Evolutionary conservation across 2,888 invertebrate species (phyloP).

Genomic region (Agonopterix arenella): DNA sequence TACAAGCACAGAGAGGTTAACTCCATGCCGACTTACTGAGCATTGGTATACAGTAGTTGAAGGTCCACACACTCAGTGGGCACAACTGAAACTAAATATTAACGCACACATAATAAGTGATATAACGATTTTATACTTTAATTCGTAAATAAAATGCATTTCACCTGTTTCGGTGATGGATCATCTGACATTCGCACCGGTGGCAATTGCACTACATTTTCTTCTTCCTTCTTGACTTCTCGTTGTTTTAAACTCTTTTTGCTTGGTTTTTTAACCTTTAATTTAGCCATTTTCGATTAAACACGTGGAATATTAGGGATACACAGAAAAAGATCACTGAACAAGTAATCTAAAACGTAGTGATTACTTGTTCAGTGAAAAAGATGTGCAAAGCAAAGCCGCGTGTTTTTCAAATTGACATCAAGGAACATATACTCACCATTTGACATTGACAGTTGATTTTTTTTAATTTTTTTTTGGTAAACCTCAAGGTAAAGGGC

Average conservation of each 20-base stretch:
- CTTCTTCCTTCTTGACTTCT: conserved; percentile 44
- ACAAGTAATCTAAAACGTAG: too few relatives aligned
- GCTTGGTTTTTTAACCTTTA: conserved; percentile 53
- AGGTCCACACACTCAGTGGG: neutral
- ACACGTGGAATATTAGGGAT: neutral
- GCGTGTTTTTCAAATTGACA: too few relatives aligned
- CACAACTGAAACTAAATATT: neutral
- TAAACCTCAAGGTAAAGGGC: too few relatives aligned
- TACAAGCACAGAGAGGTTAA: too few relatives aligned
- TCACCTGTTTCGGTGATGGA: conserved; percentile 81
- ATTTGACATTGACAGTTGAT: too few relatives aligned
- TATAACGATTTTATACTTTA: neutral
- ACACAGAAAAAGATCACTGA: too few relatives aligned
- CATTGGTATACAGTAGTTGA: neutral
- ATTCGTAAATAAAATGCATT: neutral
- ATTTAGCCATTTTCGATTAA: conserved; percentile 43
- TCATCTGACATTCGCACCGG: conserved; percentile 84
- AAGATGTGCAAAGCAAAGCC: too few relatives aligned
- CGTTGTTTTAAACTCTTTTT: conserved; percentile 45
- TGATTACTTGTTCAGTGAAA: too few relatives aligned
- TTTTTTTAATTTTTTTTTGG: too few relatives aligned
- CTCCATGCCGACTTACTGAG: neutral
- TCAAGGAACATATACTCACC: too few relatives aligned
- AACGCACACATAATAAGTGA: neutral
- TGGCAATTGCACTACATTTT: conserved; percentile 60